Evolutionary conservation across 2,888 invertebrate genomes (phyloP), one percentile per base, ranked within the genome.

Genomic region (Lucinisca nassula): DNA sequence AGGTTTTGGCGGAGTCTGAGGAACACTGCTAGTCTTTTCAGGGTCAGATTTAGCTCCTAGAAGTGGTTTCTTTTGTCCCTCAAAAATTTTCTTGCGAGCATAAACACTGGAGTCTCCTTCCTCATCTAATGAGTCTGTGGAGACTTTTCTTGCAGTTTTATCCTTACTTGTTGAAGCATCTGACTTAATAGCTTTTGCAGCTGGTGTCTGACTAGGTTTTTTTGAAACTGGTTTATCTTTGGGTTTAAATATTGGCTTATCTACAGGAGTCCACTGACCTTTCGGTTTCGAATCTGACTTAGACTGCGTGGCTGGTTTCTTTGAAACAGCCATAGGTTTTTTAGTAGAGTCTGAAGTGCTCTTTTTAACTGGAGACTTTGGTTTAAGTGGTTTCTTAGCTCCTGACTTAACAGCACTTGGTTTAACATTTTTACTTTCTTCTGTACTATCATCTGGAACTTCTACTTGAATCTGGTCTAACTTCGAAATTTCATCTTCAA

Each of bases 1-100:
- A 35, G 89, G 91, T 81, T 90, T 90, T 6, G 89, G 87, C 14
- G 87, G 90, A 1, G 87, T 86, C 86, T 87, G 83, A 27, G 90
- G 87, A 14, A 72, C 82, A 45, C 79, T 87, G n/a, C 76, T 30
- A 30, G 79, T 80, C 35, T 78, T 85, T 40, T 81, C 76, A 21
- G 84, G 84, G 10, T 70, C 78, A 73, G 82, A 84, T 1, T 85
- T 76, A 8, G 61, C 87, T 35, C 73, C 61, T 40, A 90, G 74
- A 40, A 90, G 76, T 10, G 88, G 88, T 49, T 90, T 90, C 80
- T 88, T 88, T 74, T 90, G 90, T 30, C 73, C 83, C 35, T 88
- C 88, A 85, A 90, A 90, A 55, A 80, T 86, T 81, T 86, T 82
- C 55, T 86, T 51, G 6, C 88, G 55, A n/a, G 88, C 90, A n/a